Base-by-base conservation (phyloP, 92 coral and sea anemone genomes). In the Desmophyllum pertusum region DNA sequence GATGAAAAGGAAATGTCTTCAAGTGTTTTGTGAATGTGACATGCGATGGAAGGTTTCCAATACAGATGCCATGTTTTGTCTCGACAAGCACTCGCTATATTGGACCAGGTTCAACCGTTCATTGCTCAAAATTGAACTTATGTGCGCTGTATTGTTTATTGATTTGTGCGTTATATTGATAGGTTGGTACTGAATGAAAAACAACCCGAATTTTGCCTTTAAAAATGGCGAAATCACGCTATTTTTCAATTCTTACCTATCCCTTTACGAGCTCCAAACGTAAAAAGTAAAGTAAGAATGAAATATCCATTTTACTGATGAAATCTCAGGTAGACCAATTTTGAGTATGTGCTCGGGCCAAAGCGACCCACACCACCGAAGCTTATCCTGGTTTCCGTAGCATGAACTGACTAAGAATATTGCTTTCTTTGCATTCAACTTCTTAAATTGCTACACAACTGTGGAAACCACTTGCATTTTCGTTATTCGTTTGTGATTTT, bases 31-130 rank as follows among this genome's bases (percentile, higher is more conserved):
- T 37, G 73, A 37, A 35, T 43, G 19, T 37, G 73, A 37, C 15
- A 67, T 36, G n/a, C 29, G 31, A 13, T 80, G 84, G 74, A 67
- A 67, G 46, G 50, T 40, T 67, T 68, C 76, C 84, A 80, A 76
- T 35, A 68, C 21, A 33, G 46, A 3, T 57, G 29, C 65, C 19
- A 29, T 65, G 41, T 38, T 79, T 45, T 79, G 46, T 25, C 75
- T 25, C 15, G 1, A 2, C 51, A 67, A 53, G 50, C 30, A 35
- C 51, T 67, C 27, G 1, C 29, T 23, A 68, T 80, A 37, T 67
- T 80, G 84, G 76, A 37, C 39, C 39, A 67, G 38, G 67, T 21
- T 80, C 46, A 11, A 35, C 10, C 40, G 0, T 4, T 41, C 40
- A 18, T 23, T 19, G 36, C 45, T 11, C 8, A 50, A 75, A 17